A percentile compares a stretch with the other conserved stretches of the same genome.
Conservation (phyloP, 2,113 vertebrate species). For the Bubo scandiacus region DNA sequence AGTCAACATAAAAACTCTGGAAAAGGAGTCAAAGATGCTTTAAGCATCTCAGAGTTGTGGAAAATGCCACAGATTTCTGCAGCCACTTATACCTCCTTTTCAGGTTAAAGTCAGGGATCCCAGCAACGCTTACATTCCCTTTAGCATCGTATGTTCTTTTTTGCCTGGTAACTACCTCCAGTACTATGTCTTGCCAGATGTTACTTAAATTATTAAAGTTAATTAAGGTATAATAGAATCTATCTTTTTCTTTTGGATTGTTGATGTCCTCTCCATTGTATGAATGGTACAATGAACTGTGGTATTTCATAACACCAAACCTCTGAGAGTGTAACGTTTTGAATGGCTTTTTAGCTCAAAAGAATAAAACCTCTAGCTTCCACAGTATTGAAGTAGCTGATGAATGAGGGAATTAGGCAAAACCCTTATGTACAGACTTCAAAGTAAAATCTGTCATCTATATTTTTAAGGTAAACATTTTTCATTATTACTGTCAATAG, state of each 20-base stretch:
- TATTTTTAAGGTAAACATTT: slow-evolving; percentile 10
- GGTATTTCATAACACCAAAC: neutral
- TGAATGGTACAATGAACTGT: neutral
- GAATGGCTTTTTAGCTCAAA: neutral
- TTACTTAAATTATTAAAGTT: neutral
- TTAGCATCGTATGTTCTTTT: neutral
- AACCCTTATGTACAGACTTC: neutral
- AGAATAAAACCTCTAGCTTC: neutral
- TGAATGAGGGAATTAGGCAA: neutral
- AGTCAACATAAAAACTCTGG: neutral
- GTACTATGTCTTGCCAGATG: neutral
- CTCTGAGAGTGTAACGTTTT: neutral
- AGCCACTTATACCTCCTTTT: neutral
- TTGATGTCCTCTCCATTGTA: neutral
- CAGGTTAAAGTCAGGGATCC: neutral
- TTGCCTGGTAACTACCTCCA: neutral
- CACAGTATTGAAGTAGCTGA: neutral
- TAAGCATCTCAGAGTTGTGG: neutral
- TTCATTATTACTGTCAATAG: neutral
- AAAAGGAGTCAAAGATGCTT: neutral
- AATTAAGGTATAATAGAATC: neutral
- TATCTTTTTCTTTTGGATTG: neutral
- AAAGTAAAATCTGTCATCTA: neutral
- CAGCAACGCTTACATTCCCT: neutral
- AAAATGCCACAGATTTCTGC: neutral